Evolutionary conservation across 2,797 vertebrate genomes (phyloP).

Genomic region (Margarornis squamiger): DNA sequence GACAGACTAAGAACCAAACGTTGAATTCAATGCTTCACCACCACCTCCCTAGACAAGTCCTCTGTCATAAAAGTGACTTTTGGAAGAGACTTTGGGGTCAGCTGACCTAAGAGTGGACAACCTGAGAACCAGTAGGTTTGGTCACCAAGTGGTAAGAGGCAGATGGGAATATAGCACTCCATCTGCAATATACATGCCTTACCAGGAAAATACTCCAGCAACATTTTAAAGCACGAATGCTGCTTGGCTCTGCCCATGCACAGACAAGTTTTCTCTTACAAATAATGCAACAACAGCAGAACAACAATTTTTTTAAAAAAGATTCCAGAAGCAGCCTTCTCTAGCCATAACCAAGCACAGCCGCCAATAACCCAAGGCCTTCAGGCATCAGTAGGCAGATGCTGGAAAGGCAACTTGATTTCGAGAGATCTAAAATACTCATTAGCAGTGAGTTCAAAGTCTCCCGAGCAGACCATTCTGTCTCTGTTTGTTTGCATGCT

Average conservation of each 20-base stretch:
- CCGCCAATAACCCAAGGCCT: not conserved
- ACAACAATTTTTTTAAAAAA: not conserved
- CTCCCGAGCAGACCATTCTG: not conserved
- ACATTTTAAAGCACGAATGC: not conserved
- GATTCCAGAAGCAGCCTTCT: not conserved
- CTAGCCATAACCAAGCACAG: not conserved
- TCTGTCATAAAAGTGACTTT: not conserved
- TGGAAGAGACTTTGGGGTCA: not conserved
- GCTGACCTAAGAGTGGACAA: not conserved
- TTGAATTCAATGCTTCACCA: not conserved
- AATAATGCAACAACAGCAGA: not conserved
- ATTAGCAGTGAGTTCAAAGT: not conserved
- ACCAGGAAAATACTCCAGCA: not conserved
- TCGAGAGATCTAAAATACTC: not conserved
- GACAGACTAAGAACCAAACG: not conserved
- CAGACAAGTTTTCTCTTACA: not conserved
- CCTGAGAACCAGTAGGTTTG: not conserved
- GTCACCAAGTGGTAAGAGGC: not conserved
- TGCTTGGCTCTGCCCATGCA: not conserved
- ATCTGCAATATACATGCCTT: not conserved
- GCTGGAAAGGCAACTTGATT: not conserved
- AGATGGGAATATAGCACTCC: fast-evolving
- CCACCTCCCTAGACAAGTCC: not conserved
- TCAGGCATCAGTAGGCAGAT: not conserved
- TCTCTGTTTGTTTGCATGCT: fast-evolving